Evolutionary conservation across 2,888 invertebrate genomes (phyloP).

Genomic region (Nemapogon koenigi): DNA sequence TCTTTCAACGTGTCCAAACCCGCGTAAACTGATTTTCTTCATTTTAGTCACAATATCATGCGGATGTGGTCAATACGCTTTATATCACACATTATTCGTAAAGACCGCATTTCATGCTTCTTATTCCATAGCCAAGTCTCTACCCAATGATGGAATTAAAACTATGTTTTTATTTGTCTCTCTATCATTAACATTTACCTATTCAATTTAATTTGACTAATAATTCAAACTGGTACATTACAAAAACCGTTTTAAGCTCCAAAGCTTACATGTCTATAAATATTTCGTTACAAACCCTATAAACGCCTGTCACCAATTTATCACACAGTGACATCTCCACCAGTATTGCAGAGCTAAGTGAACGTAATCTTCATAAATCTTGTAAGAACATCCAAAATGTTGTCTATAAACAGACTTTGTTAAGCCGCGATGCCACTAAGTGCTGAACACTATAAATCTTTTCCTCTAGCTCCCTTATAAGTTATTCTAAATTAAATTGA

Average conservation of each 20-base stretch:
- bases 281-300: slow-evolving; percentile 22
- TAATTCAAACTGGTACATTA: not conserved
- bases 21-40: too few relatives aligned
- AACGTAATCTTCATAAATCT: slow-evolving; percentile 33
- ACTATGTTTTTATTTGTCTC: too few relatives aligned
- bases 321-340: slow-evolving; percentile 45
- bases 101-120: too few relatives aligned
- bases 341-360: slow-evolving; percentile 36
- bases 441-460: slow-evolving; percentile 26
- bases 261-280: not conserved
- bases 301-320: slow-evolving; percentile 37
- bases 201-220: not conserved
- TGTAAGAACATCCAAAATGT: slow-evolving; percentile 29
- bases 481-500: slow-evolving; percentile 8
- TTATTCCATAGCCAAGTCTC: too few relatives aligned
- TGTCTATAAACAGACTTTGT: slow-evolving; percentile 27
- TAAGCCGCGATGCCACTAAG: slow-evolving; percentile 21
- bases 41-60: too few relatives aligned
- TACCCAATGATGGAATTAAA: too few relatives aligned
- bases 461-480: slow-evolving; percentile 5
- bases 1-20: too few relatives aligned
- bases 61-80: too few relatives aligned
- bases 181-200: too few relatives aligned
- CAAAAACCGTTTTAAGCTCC: not conserved
- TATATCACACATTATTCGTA: too few relatives aligned